A percentile compares a stretch with the other conserved stretches of the same genome.
Evolutionary conservation across 2,888 invertebrate species (phyloP).

Genomic region (Drosophila macrothrix): DNA sequence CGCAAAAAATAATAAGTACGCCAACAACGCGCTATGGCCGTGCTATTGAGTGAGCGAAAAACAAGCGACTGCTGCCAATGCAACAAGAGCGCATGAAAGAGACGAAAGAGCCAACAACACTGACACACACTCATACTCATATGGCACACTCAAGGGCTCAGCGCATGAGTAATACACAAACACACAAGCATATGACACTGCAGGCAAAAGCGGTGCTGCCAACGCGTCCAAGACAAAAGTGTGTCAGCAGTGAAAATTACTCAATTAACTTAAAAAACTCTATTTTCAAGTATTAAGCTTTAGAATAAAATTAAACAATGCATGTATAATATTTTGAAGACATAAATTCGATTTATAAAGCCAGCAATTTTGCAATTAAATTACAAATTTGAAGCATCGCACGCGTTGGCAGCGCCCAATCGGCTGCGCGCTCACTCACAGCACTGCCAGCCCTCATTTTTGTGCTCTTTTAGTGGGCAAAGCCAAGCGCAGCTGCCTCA

Average conservation of each 20-base stretch:
- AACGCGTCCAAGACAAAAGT: conserved; percentile 41
- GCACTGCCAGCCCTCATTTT: conserved; percentile 47
- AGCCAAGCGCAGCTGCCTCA: conserved; percentile 32
- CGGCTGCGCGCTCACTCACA: conserved; percentile 31
- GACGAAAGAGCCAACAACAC: conserved; percentile 49
- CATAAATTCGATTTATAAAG: background rate
- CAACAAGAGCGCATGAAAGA: conserved; percentile 60
- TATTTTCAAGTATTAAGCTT: background rate
- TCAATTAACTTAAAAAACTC: background rate
- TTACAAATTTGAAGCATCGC: conserved; percentile 19
- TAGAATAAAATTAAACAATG: conserved; percentile 4
- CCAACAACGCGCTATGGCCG: conserved; percentile 62
- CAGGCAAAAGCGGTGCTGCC: conserved; percentile 53
- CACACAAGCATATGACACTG: conserved; percentile 62
- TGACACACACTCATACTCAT: conserved; percentile 43
- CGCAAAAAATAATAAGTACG: conserved; percentile 61
- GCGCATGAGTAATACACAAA: conserved; percentile 64
- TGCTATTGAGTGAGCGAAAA: conserved; percentile 72
- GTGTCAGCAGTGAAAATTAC: conserved; percentile 52
- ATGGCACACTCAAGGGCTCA: conserved; percentile 56
- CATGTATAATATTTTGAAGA: background rate
- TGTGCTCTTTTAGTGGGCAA: conserved; percentile 21
- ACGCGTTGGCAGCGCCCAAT: conserved; percentile 50
- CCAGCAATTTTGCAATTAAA: background rate
- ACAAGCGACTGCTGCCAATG: conserved; percentile 61